phyloP scores from a whole-genome alignment of 2,888 invertebrate genomes.

The Lysandra bellargus region DNA sequence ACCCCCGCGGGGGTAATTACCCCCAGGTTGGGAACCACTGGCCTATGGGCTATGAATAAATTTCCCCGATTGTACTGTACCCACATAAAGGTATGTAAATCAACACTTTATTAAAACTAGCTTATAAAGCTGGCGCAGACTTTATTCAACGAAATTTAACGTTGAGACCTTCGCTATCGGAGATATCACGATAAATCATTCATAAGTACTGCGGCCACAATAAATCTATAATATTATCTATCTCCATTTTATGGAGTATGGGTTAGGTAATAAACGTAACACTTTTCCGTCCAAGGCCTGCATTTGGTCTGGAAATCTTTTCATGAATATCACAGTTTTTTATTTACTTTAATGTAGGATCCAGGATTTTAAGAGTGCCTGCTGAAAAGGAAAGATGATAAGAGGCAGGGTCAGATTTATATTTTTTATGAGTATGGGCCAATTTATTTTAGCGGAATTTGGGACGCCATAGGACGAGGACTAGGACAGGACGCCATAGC shows the following conservation, averaged over 20 bases:
- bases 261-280: slow-evolving; percentile 12
- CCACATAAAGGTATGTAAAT: neutral
- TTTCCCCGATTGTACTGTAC: too few species aligned
- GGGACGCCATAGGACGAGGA: too few species aligned
- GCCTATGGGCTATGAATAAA: too few species aligned
- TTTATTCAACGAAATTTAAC: slow-evolving; percentile 3
- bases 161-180: slow-evolving; percentile 1
- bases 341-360: neutral
- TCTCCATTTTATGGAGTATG: neutral
- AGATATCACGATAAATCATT: slow-evolving; percentile 26
- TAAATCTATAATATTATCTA: slow-evolving; percentile 12
- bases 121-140: neutral
- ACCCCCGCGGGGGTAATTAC: too few species aligned
- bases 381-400: too few species aligned
- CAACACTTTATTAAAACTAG: neutral
- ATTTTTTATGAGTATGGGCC: too few species aligned
- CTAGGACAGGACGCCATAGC: too few species aligned
- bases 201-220: slow-evolving; percentile 23
- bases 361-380: too few species aligned
- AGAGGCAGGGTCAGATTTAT: too few species aligned
- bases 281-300: neutral
- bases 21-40: too few species aligned
- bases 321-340: neutral
- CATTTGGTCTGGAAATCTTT: neutral
- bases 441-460: too few species aligned